Percentiles rank a stretch among this genome's conserved stretches.
phyloP scores from a whole-genome alignment of 2,888 invertebrate genomes.

The Pseudolycoriella hygida region DNA sequence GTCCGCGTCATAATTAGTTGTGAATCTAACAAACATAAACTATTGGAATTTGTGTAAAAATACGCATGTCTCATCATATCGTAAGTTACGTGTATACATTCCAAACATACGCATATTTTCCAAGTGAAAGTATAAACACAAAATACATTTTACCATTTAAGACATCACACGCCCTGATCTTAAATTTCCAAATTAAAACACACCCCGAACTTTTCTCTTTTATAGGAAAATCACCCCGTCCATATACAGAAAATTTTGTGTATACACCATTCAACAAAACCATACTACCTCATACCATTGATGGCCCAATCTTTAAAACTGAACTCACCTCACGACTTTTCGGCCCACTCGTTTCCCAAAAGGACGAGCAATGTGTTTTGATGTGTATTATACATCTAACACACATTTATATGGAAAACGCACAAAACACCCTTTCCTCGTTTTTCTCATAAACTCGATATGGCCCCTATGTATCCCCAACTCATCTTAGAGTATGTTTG shows the following conservation, averaged over 20 bases:
- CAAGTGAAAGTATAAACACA: not conserved
- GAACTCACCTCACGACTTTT: slow-evolving; percentile 5
- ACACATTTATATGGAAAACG: slow-evolving; percentile 3
- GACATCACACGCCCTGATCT: slow-evolving; percentile 5
- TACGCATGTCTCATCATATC: not conserved
- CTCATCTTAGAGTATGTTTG: not conserved
- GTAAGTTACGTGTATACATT: not conserved
- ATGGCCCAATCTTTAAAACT: slow-evolving; percentile 3
- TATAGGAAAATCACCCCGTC: slow-evolving; percentile 5
- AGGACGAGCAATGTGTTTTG: slow-evolving; percentile 5
- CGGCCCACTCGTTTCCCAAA: slow-evolving; percentile 2
- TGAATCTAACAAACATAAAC: too few species aligned
- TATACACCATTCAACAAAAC: slow-evolving; percentile 3
- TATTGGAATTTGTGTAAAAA: not conserved
- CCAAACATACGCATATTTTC: not conserved
- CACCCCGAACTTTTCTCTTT: slow-evolving; percentile 4
- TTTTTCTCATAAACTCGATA: slow-evolving; percentile 3
- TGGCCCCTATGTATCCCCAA: slow-evolving; percentile 1
- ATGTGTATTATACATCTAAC: not conserved
- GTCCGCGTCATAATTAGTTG: too few species aligned
- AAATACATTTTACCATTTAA: slow-evolving; percentile 4
- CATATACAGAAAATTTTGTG: slow-evolving; percentile 4
- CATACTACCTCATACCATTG: not conserved
- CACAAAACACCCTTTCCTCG: slow-evolving; percentile 4
- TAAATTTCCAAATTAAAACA: slow-evolving; percentile 6